These are phyloP conservation scores for Macrocentrus cingulum DNA, from an alignment of 1,140 invertebrate genomes.

Conservation along the genomic window DNA sequence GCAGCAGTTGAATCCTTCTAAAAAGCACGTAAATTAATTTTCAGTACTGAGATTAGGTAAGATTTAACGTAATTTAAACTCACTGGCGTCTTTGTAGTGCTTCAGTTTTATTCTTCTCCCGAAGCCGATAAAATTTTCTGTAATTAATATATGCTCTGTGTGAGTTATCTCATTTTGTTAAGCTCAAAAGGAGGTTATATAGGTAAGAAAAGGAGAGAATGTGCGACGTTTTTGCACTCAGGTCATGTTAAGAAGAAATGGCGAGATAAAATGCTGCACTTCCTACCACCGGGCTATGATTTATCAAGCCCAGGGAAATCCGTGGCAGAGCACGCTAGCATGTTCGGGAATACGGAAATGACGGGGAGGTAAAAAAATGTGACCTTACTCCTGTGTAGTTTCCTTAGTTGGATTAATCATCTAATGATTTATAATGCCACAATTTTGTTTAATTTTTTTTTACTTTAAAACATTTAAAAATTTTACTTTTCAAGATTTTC, in stretches of 20 bases:
- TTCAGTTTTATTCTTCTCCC: conserved; percentile 17
- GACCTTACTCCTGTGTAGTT: conserved; percentile 19
- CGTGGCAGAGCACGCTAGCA: conserved; percentile 5
- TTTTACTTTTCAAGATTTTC: too few relatives aligned
- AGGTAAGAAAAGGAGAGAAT: conserved; percentile 1
- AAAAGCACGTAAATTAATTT: background rate
- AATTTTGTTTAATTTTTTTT: too few relatives aligned
- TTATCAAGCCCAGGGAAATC: conserved; percentile 16
- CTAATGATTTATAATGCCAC: too few relatives aligned
- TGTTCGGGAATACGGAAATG: conserved; percentile 17
- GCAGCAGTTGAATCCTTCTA: background rate
- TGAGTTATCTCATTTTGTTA: background rate
- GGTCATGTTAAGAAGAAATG: conserved; percentile 2
- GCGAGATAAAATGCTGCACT: conserved; percentile 8
- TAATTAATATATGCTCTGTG: conserved; percentile 11
- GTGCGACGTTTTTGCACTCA: conserved; percentile 7
- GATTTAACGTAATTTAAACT: conserved; percentile 1
- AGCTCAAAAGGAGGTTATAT: background rate
- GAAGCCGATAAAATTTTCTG: conserved; percentile 21
- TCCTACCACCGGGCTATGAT: conserved; percentile 6
- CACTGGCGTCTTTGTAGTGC: conserved; percentile 19
- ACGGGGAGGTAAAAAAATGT: conserved; percentile 8
- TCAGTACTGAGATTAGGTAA: background rate
- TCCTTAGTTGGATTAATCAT: conserved; percentile 22
- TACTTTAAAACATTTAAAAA: too few relatives aligned